Percentiles rank a stretch among this genome's conserved stretches.
These are phyloP conservation scores for Brachyhypopomus gauderio DNA, from an alignment of 2,113 vertebrate genomes.

Conservation along the genomic window DNA sequence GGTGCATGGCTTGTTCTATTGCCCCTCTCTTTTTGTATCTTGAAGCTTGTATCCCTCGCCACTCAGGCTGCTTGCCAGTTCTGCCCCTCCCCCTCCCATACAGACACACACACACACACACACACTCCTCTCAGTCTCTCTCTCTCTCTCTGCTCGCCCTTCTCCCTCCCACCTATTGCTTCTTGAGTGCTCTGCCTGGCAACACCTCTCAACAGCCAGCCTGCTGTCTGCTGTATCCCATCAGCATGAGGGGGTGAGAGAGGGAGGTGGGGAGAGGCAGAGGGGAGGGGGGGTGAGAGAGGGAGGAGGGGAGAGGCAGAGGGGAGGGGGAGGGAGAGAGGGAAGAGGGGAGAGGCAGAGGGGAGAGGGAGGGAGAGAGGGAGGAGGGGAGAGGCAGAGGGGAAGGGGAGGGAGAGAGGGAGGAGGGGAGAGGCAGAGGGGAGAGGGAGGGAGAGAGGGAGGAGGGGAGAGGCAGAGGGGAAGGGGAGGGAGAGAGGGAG, in stretches of 20 bases:
- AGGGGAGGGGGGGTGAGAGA: too few species aligned
- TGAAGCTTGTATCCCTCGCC: slow-evolving; percentile 45
- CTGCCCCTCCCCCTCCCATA: slow-evolving; percentile 36
- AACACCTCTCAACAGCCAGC: slow-evolving; percentile 57
- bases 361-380: background rate
- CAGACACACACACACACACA: background rate
- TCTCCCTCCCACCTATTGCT: slow-evolving; percentile 47
- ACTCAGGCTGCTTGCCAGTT: slow-evolving; percentile 58
- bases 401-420: background rate
- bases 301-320: too few species aligned
- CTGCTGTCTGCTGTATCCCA: slow-evolving; percentile 51
- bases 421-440: background rate
- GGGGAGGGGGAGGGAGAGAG: background rate
- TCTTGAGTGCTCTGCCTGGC: slow-evolving; percentile 59
- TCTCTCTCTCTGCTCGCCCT: slow-evolving; percentile 41
- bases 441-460: background rate
- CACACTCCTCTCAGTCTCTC: slow-evolving; percentile 11
- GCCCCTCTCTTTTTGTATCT: slow-evolving; percentile 44
- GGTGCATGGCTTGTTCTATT: slow-evolving; percentile 26
- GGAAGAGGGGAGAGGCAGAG: background rate
- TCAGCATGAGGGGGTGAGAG: slow-evolving; percentile 16
- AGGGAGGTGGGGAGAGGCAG: too few species aligned
- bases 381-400: background rate
- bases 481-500: background rate
- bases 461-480: too few species aligned